A percentile compares a stretch with the other conserved stretches of the same genome.
phyloP scores from a whole-genome alignment of 1,140 invertebrate genomes.

The Drosophila ironensis region DNA sequence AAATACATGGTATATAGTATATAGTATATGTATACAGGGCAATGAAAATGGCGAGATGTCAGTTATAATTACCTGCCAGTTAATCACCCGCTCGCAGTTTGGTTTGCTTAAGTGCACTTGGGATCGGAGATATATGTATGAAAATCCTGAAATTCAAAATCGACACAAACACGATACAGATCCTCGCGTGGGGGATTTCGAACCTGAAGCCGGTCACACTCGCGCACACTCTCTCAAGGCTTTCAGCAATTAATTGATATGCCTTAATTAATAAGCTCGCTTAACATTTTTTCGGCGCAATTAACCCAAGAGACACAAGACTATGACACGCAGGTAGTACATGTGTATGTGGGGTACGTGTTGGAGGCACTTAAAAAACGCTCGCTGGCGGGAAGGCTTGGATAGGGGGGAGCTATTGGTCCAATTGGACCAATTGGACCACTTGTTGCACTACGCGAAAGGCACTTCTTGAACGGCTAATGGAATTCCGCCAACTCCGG shows the following conservation, averaged over 20 bases:
- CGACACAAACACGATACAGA: conserved; percentile 64
- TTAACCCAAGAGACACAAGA: conserved; percentile 54
- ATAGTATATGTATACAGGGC: not conserved
- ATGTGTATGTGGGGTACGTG: conserved; percentile 35
- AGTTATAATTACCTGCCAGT: conserved; percentile 63
- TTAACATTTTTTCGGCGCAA: conserved; percentile 71
- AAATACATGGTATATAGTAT: no score
- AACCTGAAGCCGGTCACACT: conserved; percentile 23
- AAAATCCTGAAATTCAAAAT: no score
- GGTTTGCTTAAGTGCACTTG: conserved; percentile 66
- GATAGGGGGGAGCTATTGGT: no score
- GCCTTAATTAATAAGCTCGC: conserved; percentile 42
- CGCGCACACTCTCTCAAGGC: conserved; percentile 20
- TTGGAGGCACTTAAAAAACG: conserved; percentile 53
- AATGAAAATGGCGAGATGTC: conserved; percentile 39
- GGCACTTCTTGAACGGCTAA: conserved; percentile 7
- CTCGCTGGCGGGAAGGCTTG: conserved; percentile 40
- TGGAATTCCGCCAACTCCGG: conserved; percentile 27
- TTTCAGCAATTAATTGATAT: conserved; percentile 59
- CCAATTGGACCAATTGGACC: no score
- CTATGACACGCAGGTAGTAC: conserved; percentile 52
- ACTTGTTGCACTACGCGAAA: conserved; percentile 59
- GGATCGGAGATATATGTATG: conserved; percentile 69
- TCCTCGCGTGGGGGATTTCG: conserved; percentile 73
- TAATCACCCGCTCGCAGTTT: conserved; percentile 23